Base-by-base conservation (phyloP, 2,113 vertebrate species). In the Perccottus glenii region DNA sequence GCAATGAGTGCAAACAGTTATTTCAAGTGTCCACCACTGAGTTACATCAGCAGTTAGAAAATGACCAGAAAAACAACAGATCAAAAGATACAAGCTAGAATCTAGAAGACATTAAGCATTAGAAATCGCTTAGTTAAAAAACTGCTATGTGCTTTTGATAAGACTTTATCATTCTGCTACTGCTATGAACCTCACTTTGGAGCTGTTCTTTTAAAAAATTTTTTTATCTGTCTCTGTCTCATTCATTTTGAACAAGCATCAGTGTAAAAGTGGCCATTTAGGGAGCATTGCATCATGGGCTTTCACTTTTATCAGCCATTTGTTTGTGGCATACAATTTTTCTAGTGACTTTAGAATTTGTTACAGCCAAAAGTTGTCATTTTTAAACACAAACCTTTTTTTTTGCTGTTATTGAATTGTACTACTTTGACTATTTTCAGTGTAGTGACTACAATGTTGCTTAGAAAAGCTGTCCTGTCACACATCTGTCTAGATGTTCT, bases 271-370 rank as follows among this genome's bases (percentile, higher is more conserved):
- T 36, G 35, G 14, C 36, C 36, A 33, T 55, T 55, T 55, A 55
- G 12, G 36, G 12, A 55, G 52, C 33, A 10, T 55, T 36, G 52
- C 52, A 55, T 55, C 52, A 55, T 38, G 52, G 51, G 52, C 52
- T 55, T 55, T 55, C 14, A 32, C 52, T 36, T 38, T 55, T 33
- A 55, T 32, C 11, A 14, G 5, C 35, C 33, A n/a, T 55, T 55
- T 55, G 52, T 55, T 55, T 36, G 33, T 55, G 14, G 52, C 33
- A 55, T 38, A 36, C 6, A 4, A 38, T 55, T 55, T 55, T 36
- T 36, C 11, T 36, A 14, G 52, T 55, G 52, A 36, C 52, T 55
- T 14, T 7, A 36, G 52, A 55, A 55, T 55, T 36, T 55, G 33
- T 36, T 33, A 38, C 52, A 33, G 52, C 33, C 36, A 55, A 55